Percentiles rank a stretch among this genome's conserved stretches.
Evolutionary conservation across 2,888 invertebrate genomes (phyloP).

Genomic region (Phalangium opilio): DNA sequence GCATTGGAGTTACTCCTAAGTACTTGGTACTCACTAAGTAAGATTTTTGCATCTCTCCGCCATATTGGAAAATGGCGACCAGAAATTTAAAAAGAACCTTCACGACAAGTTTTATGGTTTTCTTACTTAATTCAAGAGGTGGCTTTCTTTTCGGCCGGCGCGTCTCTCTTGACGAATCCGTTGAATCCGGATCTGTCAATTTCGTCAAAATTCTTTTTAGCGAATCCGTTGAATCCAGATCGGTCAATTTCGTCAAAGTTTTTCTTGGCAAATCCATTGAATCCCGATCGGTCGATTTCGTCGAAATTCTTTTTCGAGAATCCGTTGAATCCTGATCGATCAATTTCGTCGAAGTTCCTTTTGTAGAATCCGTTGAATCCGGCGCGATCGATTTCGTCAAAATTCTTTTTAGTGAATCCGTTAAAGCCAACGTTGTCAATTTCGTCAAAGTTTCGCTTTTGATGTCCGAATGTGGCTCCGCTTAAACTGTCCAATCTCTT

Average conservation of each 20-base stretch:
- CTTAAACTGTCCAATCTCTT: slow-evolving; percentile 31
- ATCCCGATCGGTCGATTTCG: too few species aligned
- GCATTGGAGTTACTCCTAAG: too few species aligned
- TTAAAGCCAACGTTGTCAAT: slow-evolving; percentile 17
- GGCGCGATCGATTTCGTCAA: not conserved
- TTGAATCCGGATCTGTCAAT: slow-evolving; percentile 36
- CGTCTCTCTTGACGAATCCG: slow-evolving; percentile 31
- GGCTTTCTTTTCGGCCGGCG: slow-evolving; percentile 4
- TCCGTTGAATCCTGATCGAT: slow-evolving; percentile 40
- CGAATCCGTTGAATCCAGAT: slow-evolving; percentile 40
- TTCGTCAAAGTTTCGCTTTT: slow-evolving; percentile 16
- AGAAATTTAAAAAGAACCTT: too few species aligned
- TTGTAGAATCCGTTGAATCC: slow-evolving; percentile 28
- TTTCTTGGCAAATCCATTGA: slow-evolving; percentile 31
- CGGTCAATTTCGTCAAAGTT: slow-evolving; percentile 48
- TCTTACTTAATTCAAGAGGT: not conserved
- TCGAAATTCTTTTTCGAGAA: slow-evolving; percentile 34
- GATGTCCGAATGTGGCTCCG: slow-evolving; percentile 12
- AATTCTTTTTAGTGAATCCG: slow-evolving; percentile 33
- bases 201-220: slow-evolving; percentile 39
- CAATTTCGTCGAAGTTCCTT: slow-evolving; percentile 46
- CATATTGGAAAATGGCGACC: too few species aligned
- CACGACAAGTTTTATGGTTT: too few species aligned
- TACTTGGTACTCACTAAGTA: too few species aligned
- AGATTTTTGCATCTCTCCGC: too few species aligned